These are phyloP conservation scores for Sandelia bainsii DNA, from an alignment of 2,797 vertebrate species.

Conservation along the genomic window DNA sequence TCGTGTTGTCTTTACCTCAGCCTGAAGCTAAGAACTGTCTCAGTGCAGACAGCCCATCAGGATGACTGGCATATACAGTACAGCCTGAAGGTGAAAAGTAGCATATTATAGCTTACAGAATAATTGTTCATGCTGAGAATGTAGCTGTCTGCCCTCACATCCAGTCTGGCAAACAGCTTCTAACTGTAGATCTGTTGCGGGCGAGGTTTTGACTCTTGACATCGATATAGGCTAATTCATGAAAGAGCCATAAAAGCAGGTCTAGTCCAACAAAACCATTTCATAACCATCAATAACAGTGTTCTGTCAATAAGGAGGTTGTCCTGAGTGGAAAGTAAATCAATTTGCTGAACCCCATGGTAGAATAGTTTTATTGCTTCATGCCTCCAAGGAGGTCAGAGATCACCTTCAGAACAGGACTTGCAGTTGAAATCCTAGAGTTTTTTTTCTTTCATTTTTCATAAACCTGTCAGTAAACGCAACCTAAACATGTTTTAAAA, in stretches of 20 bases:
- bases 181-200: conserved; percentile 35
- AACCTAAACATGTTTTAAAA: not conserved
- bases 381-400: not conserved
- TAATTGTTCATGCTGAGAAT: conserved; percentile 36
- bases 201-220: conserved; percentile 14
- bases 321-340: conserved; percentile 8
- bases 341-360: not conserved
- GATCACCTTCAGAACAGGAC: conserved; percentile 7
- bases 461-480: not conserved
- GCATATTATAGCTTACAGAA: conserved; percentile 11
- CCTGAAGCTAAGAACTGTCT: conserved; percentile 6
- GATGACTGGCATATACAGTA: conserved; percentile 30
- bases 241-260: conserved; percentile 19
- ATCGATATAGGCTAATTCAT: conserved; percentile 4
- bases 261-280: not conserved
- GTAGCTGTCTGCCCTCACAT: conserved; percentile 27
- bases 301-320: conserved; percentile 6
- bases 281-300: conserved; percentile 11
- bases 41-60: conserved; percentile 27
- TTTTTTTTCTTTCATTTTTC: not conserved
- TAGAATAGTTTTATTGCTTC: not conserved
- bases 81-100: conserved; percentile 43
- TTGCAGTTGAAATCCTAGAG: no score
- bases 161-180: conserved; percentile 29
- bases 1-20: conserved; percentile 9